phyloP scores from a whole-genome alignment of 2,797 vertebrate genomes.

The Pristis pectinata region DNA sequence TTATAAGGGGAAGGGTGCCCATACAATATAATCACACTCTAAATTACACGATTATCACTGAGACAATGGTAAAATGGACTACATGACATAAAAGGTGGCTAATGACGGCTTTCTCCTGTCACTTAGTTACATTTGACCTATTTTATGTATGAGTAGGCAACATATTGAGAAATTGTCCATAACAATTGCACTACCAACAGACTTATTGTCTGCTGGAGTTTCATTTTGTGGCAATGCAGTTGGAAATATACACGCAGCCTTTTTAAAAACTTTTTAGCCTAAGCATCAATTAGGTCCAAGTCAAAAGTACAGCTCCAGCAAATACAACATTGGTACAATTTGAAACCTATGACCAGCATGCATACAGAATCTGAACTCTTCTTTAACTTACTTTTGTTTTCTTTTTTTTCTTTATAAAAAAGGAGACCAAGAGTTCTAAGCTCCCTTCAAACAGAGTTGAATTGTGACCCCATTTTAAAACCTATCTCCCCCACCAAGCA shows the following conservation, averaged over 20 bases:
- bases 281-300: constrained; percentile 37
- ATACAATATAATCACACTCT: neutral
- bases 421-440: neutral
- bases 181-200: neutral
- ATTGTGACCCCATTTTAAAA: neutral
- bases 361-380: constrained; percentile 24
- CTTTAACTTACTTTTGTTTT: neutral
- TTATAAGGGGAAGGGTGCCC: neutral
- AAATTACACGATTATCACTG: neutral
- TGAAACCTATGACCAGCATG: constrained; percentile 35
- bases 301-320: constrained; percentile 35
- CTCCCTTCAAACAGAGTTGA: neutral
- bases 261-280: constrained; percentile 24
- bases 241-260: constrained; percentile 34
- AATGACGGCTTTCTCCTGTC: neutral
- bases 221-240: constrained; percentile 10
- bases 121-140: neutral
- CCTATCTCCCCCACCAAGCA: neutral
- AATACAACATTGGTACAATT: constrained; percentile 33
- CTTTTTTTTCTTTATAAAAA: neutral
- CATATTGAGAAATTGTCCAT: neutral
- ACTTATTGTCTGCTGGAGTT: neutral
- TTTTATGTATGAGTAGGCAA: neutral
- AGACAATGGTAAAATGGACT: neutral
- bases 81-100: constrained; percentile 16